Conservation (phyloP, 2,113 vertebrate species). For the Tichodroma muraria region DNA sequence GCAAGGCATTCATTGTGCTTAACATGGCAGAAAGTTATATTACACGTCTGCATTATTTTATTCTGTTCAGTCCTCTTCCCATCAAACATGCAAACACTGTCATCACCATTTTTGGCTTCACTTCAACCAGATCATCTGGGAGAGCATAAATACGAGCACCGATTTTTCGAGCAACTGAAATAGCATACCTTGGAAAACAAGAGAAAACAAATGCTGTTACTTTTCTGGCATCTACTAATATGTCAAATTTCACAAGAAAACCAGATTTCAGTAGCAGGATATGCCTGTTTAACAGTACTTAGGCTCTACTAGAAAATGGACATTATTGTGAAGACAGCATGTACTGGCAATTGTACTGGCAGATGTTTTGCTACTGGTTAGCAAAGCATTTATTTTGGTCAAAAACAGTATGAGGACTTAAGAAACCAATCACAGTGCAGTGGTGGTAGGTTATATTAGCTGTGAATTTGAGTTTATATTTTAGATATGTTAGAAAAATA, state of each 20-base stretch:
- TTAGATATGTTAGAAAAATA: not conserved
- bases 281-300: not conserved
- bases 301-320: not conserved
- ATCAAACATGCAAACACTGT: constrained; percentile 96
- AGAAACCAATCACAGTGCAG: not conserved
- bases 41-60: constrained; percentile 60
- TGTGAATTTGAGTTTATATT: not conserved
- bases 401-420: not conserved
- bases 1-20: constrained; percentile 61
- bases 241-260: not conserved
- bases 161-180: constrained; percentile 94
- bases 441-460: not conserved
- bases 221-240: not conserved
- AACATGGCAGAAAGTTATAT: constrained; percentile 59
- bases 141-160: constrained; percentile 93
- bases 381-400: not conserved
- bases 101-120: constrained; percentile 99
- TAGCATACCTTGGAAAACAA: constrained; percentile 83
- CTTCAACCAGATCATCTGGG: constrained; percentile 89
- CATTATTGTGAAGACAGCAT: not conserved
- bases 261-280: not conserved
- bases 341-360: not conserved
- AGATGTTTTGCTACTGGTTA: not conserved
- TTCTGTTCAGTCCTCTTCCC: constrained; percentile 86
- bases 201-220: not conserved